phyloP scores from a whole-genome alignment of 2,888 invertebrate genomes.

The Argyresthia albistria region DNA sequence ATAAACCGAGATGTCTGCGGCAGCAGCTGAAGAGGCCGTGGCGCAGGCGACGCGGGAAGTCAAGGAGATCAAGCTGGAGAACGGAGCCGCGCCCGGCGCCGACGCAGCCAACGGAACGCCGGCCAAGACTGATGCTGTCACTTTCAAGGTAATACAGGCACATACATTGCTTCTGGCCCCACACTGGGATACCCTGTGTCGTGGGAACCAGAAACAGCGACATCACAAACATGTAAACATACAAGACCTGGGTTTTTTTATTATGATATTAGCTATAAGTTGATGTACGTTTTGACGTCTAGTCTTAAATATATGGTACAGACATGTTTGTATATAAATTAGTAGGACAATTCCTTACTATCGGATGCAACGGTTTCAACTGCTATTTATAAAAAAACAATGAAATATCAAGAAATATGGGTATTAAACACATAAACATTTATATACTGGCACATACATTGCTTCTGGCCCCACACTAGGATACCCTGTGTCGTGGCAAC shows the following conservation, averaged over 20 bases:
- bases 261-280: not conserved
- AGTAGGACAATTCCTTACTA: not conserved
- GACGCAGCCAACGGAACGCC: conserved; percentile 50
- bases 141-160: conserved; percentile 27
- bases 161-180: too few relatives aligned
- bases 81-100: conserved; percentile 40
- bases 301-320: conserved; percentile 20
- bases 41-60: conserved; percentile 59
- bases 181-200: too few relatives aligned
- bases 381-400: not conserved
- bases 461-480: too few relatives aligned
- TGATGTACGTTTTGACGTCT: conserved; percentile 21
- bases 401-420: too few relatives aligned
- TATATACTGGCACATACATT: too few relatives aligned
- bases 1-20: conserved; percentile 6
- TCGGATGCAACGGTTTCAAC: not conserved
- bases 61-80: conserved; percentile 70
- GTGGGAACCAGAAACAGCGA: too few relatives aligned
- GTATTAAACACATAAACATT: too few relatives aligned
- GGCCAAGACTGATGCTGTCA: conserved; percentile 37
- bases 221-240: too few relatives aligned
- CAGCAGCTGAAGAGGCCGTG: conserved; percentile 29
- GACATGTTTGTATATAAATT: conserved; percentile 4
- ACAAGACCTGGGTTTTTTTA: too few relatives aligned
- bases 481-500: too few relatives aligned